Evolutionary conservation across 2,797 vertebrate species (phyloP), one percentile per base, ranked within the genome.

Genomic region (Buphagus erythrorhynchus): DNA sequence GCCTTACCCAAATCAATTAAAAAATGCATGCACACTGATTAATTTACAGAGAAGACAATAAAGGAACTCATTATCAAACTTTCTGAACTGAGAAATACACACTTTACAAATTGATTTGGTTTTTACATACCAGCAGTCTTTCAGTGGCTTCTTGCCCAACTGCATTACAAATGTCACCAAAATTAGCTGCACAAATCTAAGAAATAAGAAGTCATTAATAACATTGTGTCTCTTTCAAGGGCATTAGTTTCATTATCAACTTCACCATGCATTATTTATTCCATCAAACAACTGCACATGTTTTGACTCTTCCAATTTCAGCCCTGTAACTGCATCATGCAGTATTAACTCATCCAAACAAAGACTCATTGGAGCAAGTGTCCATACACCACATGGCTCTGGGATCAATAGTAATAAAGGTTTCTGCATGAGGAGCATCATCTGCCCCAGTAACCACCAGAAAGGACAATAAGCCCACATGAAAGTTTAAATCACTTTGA

Each of bases 101-200:
- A 33, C 25, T 22, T 42, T 59, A 16, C 35, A 71, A 90, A 65
- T 24, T 24, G 46, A 59, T 85, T 85, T 81, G 35, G 67, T 74
- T 63, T 79, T 77, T 93, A 97, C 98, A 91, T 96, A 99, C 99
- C 99, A 99, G 97, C 94, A 99, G 98, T 85, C 99, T 99, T 97
- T 99, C 99, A 86, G 99, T 99, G 88, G 99, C 98, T 95, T 99
- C 99, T 88, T 98, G 99, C 77, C 99, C 99, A 78, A 99, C 99
- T 63, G 99, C 98, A 79, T 98, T 99, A 98, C 99, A 99, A 96
- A 99, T 98, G 93, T 99, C 99, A 71, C 99, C 99, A 92, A 99
- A 99, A 96, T 99, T 98, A 85, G 98, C 98, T 74, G 99, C 98
- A 96, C 99, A 99, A 55, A 99, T 99, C 99, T 99, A 87, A 67